phyloP scores from a whole-genome alignment of 2,113 vertebrate species.

The Plecturocebus donacophilus region DNA sequence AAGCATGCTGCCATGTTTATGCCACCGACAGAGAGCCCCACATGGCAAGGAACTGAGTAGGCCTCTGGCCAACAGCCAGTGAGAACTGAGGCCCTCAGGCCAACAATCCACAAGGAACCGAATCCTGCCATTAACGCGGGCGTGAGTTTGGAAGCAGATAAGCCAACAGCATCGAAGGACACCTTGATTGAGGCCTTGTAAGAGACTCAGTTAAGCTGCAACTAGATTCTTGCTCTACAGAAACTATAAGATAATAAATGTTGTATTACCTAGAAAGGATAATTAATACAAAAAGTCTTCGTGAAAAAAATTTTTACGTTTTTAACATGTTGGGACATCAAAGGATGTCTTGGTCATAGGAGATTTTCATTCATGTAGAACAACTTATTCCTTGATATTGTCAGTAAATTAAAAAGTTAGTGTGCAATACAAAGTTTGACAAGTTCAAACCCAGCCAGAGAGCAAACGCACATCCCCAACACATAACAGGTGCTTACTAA shows the following conservation, averaged over 20 bases:
- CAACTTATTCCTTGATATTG: slow-evolving; percentile 26
- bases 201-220: not conserved
- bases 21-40: not conserved
- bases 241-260: not conserved
- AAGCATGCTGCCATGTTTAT: not conserved
- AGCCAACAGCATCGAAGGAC: not conserved
- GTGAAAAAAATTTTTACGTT: slow-evolving; percentile 11
- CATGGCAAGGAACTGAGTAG: not conserved
- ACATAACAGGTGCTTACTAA: not conserved
- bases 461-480: not conserved
- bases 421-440: not conserved
- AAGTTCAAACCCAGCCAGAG: not conserved
- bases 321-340: slow-evolving; percentile 27
- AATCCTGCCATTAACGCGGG: not conserved
- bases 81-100: not conserved
- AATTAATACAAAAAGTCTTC: not conserved
- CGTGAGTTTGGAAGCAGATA: not conserved
- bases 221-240: not conserved
- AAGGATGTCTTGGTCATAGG: not conserved
- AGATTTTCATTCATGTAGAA: slow-evolving; percentile 12
- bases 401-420: not conserved
- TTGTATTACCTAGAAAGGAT: not conserved
- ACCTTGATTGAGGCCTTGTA: not conserved
- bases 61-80: not conserved
- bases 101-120: not conserved